Evolutionary conservation across 2,113 vertebrate genomes (phyloP).

Genomic region (Lepus timidus): DNA sequence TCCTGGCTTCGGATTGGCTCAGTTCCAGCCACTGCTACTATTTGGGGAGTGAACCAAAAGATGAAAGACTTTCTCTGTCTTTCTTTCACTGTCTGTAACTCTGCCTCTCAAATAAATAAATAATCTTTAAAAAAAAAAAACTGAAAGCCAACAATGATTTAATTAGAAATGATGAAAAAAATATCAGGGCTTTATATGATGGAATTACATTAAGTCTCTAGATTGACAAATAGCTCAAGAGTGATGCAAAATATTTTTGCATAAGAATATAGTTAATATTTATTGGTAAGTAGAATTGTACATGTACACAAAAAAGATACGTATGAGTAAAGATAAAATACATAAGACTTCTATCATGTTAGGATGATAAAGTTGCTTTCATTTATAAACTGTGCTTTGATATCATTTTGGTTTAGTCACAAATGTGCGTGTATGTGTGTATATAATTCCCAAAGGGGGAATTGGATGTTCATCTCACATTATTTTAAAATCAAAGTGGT

Average conservation of each 20-base stretch:
- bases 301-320: neutral
- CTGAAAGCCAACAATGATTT: neutral
- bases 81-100: too few relatives aligned
- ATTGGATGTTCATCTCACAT: neutral
- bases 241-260: constrained; percentile 9
- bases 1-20: too few relatives aligned
- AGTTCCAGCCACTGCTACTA: too few relatives aligned
- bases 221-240: constrained; percentile 14
- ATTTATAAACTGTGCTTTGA: constrained; percentile 1
- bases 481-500: constrained; percentile 23
- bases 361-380: neutral
- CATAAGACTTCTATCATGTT: neutral
- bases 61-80: too few relatives aligned
- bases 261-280: neutral
- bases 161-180: constrained; percentile 30
- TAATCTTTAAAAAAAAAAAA: neutral
- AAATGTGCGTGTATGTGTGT: neutral
- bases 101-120: too few relatives aligned
- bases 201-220: neutral
- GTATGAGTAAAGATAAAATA: neutral
- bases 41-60: too few relatives aligned
- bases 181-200: neutral
- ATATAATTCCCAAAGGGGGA: neutral
- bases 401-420: neutral
- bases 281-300: neutral